Percentiles rank a stretch among this genome's conserved stretches.
Conservation (phyloP, 2,888 invertebrate species). For the Exephanes ischioxanthus region DNA sequence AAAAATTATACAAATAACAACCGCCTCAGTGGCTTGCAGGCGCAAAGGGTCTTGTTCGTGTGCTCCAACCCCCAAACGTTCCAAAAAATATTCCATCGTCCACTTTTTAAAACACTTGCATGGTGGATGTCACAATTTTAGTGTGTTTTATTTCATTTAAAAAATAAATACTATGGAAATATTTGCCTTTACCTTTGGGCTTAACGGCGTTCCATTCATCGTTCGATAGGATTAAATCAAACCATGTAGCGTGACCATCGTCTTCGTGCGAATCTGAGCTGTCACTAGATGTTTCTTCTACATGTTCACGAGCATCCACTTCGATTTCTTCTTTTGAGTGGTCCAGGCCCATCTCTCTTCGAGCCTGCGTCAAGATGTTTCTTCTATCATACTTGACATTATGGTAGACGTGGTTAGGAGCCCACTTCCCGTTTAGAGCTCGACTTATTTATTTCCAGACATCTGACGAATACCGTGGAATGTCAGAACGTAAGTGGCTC, state of each 20-base stretch:
- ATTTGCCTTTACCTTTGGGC: neutral
- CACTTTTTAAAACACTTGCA: no score
- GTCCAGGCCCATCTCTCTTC: neutral
- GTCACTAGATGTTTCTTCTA: neutral
- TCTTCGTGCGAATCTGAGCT: neutral
- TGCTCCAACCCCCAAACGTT: no score
- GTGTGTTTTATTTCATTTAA: no score
- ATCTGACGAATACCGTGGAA: neutral
- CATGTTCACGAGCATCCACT: neutral
- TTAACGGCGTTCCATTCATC: neutral
- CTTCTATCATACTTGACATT: neutral
- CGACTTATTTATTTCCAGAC: neutral
- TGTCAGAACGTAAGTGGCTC: neutral
- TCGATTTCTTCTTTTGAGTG: neutral
- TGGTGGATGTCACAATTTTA: no score
- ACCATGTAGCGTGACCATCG: neutral
- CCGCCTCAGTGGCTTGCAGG: no score
- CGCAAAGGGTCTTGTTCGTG: no score
- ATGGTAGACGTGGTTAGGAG: neutral
- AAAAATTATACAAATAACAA: no score
- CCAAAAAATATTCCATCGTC: no score
- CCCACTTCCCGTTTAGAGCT: neutral
- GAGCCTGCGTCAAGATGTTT: neutral
- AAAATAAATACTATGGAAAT: no score
- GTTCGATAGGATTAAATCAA: neutral